Evolutionary conservation across 1,140 invertebrate species (phyloP).

Genomic region (Yoshiicerus persimilis): DNA sequence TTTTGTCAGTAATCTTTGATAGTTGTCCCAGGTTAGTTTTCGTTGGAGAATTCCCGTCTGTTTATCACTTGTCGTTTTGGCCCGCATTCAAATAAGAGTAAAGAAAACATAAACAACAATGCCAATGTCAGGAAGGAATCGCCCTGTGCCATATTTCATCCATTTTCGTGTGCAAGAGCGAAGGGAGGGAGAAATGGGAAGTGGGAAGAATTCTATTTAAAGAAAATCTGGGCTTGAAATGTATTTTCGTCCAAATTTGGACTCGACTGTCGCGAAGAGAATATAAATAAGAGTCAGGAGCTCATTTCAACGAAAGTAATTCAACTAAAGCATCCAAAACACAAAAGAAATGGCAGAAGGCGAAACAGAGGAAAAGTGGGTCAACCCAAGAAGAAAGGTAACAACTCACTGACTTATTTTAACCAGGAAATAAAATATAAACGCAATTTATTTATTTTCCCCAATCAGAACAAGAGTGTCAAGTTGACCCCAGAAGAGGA

Average conservation of each 20-base stretch:
- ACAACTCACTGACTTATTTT: neutral
- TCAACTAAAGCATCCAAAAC: neutral
- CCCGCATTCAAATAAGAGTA: neutral
- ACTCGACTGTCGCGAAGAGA: neutral
- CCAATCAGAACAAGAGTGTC: too few species aligned
- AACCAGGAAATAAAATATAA: too few species aligned
- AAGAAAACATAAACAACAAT: too few species aligned
- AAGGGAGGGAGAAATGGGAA: too few species aligned
- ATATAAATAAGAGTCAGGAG: neutral
- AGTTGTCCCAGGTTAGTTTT: neutral
- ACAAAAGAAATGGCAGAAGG: neutral
- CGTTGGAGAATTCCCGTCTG: too few species aligned
- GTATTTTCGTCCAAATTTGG: neutral
- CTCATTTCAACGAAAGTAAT: neutral
- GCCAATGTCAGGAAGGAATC: too few species aligned
- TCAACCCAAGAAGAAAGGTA: neutral
- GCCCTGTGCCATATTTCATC: too few species aligned
- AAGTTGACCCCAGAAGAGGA: neutral
- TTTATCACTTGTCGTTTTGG: neutral
- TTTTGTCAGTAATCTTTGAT: neutral
- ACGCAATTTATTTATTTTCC: too few species aligned
- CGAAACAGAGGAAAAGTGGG: neutral
- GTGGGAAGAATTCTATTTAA: too few species aligned
- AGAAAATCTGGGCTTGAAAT: neutral
- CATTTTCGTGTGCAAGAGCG: too few species aligned